These are phyloP conservation scores for Cecidostiba fungosa DNA, from an alignment of 2,888 invertebrate genomes.

Conservation along the genomic window DNA sequence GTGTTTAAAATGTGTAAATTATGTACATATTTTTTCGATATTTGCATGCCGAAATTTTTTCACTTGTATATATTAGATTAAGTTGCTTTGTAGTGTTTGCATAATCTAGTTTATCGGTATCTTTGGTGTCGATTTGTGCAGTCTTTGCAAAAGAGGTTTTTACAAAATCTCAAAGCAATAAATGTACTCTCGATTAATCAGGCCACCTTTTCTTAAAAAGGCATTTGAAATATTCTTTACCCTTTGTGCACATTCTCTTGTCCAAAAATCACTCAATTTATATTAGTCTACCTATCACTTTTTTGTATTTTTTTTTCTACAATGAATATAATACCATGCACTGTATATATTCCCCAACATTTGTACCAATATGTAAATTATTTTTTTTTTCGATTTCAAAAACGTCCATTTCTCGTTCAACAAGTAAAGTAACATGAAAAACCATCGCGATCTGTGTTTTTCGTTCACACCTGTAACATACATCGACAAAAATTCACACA, in stretches of 20 bases:
- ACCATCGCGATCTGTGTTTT: too few species aligned
- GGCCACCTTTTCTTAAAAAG: too few species aligned
- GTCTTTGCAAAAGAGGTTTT: neutral
- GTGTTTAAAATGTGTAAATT: slow-evolving; percentile 18
- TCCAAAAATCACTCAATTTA: neutral
- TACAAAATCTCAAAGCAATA: neutral
- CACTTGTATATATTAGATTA: slow-evolving; percentile 41
- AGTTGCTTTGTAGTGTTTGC: slow-evolving; percentile 27
- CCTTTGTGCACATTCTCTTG: neutral
- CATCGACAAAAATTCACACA: too few species aligned
- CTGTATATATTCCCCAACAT: neutral
- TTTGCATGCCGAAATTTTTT: slow-evolving; percentile 38
- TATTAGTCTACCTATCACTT: neutral
- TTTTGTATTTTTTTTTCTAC: neutral
- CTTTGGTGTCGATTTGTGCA: neutral
- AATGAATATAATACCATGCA: neutral
- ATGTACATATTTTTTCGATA: neutral
- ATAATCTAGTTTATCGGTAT: slow-evolving; percentile 10
- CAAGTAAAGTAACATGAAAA: too few species aligned
- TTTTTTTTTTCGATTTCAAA: too few species aligned
- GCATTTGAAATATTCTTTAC: neutral
- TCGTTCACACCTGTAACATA: neutral
- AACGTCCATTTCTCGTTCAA: too few species aligned
- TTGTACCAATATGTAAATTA: too few species aligned
- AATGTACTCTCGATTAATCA: neutral